A percentile compares a stretch with the other conserved stretches of the same genome.
Conservation (phyloP, 1,140 invertebrate species). For the Brachionus rubens region DNA sequence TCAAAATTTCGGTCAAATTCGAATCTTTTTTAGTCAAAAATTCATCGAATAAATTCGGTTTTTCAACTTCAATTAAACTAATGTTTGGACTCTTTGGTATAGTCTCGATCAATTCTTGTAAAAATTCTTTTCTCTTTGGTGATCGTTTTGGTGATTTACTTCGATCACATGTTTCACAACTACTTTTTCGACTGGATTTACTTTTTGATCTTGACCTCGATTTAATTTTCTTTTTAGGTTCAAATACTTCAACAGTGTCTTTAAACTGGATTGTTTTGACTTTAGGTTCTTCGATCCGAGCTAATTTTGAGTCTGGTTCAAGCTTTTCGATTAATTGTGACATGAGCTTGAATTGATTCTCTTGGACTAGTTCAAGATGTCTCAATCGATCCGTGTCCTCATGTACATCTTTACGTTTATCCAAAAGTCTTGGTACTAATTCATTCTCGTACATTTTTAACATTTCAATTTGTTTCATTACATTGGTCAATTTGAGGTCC, state of each 20-base stretch:
- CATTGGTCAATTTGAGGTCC: not conserved
- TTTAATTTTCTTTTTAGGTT: not conserved
- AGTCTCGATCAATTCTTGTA: not conserved
- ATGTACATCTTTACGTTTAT: not conserved
- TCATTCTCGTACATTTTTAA: not conserved
- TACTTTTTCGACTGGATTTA: not conserved
- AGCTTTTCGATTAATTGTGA: constrained; percentile 31
- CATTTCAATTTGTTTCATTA: not conserved
- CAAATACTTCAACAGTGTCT: not conserved
- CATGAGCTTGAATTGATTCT: constrained; percentile 36
- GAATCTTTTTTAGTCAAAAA: not conserved
- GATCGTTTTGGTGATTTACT: not conserved
- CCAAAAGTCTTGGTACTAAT: not conserved
- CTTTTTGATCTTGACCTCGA: not conserved
- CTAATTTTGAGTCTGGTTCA: not conserved
- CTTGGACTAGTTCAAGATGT: not conserved
- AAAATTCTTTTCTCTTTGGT: not conserved
- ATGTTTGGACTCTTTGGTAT: not conserved
- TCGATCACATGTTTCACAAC: not conserved
- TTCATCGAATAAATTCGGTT: not conserved
- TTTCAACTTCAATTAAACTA: not conserved
- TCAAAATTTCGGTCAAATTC: constrained; percentile 2
- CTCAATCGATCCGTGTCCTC: not conserved
- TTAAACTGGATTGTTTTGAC: constrained; percentile 23
- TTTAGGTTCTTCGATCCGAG: not conserved